Base-by-base conservation (phyloP, 2,888 invertebrate genomes). In the Pyralis farinalis region DNA sequence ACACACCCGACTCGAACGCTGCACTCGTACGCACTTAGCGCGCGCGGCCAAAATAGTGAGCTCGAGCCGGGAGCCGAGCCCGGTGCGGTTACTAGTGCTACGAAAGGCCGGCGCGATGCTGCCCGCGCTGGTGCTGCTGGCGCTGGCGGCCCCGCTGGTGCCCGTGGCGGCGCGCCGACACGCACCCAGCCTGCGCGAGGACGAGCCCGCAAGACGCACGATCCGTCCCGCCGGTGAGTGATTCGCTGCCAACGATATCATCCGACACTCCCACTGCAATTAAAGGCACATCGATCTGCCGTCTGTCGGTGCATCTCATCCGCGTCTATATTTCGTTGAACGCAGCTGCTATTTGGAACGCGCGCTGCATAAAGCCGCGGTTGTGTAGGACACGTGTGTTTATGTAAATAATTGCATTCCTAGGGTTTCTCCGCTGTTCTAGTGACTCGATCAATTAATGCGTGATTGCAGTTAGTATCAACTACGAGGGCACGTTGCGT, bases 161-260 rank as follows among this genome's bases (percentile, higher is more conserved):
- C 74, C 74, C 49, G 79, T 66, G 41, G 66, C 61, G 40, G 81
- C 85, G 54, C 85, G 92, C 60, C 90, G 91, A 62, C 92, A 91
- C 71, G 91, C 92, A 59, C 93, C 93, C 53, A 84, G 91, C 55
- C 83, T 93, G 67, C 83, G 90, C 44, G 93, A 93, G 76, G 93
- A 93, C 75, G 92, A 93, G 63, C 93, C 92, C 74, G 91, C 91
- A 53, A 90, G 92, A 39, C 92, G 92, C 60, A 91, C 91, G 68
- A 87, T 88, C 58, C 88, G 93, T 51, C 92, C 92, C 63, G 93
- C 93, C 80, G 93, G 93, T 93, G 81, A 92, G 92, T 90, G 55
- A 4, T 16, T 16, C 63, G 45, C 47, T 58, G 57, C 56, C 59
- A 63, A 57, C 54, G 49, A 52, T 48, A 51, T 48, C 51, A 47